Percentiles rank a stretch among this genome's conserved stretches.
phyloP scores from a whole-genome alignment of 1,140 invertebrate genomes.

The Drosophila ambigua region DNA sequence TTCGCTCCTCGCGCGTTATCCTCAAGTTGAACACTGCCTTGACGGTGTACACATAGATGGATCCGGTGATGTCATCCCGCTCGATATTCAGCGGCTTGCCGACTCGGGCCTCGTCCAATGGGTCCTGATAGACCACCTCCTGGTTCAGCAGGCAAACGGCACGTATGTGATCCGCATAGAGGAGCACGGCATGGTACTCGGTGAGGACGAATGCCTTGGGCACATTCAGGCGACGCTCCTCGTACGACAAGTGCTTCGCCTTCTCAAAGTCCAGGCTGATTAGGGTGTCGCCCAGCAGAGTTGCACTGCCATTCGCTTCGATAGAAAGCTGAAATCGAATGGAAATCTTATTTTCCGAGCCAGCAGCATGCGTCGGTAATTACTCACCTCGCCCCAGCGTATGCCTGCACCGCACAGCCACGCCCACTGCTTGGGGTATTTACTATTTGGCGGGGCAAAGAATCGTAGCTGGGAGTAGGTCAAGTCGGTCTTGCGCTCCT shows the following conservation, averaged over 20 bases:
- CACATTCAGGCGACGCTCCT: conserved; percentile 78
- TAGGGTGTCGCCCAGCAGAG: conserved; percentile 59
- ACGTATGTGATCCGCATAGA: conserved; percentile 93
- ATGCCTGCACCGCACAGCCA: conserved; percentile 87
- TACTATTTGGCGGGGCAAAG: conserved; percentile 88
- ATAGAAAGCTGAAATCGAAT: conserved; percentile 42
- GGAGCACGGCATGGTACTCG: conserved; percentile 94
- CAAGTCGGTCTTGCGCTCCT: conserved; percentile 90
- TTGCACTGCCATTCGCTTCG: conserved; percentile 24
- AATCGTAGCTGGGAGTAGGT: conserved; percentile 92
- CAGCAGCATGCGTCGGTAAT: not conserved
- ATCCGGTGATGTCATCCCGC: conserved; percentile 92
- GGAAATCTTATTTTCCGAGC: too few relatives aligned
- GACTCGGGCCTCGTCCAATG: conserved; percentile 89
- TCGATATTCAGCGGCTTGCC: conserved; percentile 92
- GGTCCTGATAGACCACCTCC: conserved; percentile 94
- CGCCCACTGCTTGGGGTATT: conserved; percentile 91
- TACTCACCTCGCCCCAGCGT: conserved; percentile 65
- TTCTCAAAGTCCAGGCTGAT: conserved; percentile 67
- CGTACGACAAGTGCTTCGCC: conserved; percentile 63
- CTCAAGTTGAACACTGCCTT: conserved; percentile 94
- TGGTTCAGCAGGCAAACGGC: conserved; percentile 94
- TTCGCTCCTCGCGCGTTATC: conserved; percentile 93
- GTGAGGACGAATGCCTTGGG: conserved; percentile 93
- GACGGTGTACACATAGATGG: conserved; percentile 94